Percentiles rank a stretch among this genome's conserved stretches.
These are phyloP conservation scores for Cephus pygmeus DNA, from an alignment of 2,888 invertebrate genomes.

Conservation along the genomic window DNA sequence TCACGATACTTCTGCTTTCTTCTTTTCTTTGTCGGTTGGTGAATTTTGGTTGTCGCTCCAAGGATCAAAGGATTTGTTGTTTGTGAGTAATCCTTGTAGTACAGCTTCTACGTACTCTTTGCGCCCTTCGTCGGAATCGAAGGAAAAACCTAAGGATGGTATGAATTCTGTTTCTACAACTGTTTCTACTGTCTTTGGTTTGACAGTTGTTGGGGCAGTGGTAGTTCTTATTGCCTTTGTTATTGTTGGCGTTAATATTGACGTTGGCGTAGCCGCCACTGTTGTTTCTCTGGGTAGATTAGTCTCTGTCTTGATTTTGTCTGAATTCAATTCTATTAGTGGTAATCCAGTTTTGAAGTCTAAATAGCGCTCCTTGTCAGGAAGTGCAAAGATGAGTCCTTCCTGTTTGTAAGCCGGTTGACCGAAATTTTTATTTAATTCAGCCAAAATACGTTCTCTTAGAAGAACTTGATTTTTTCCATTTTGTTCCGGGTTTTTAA, in stretches of 20 bases:
- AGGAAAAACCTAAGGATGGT: slow-evolving; percentile 60
- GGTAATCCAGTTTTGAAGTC: slow-evolving; percentile 28
- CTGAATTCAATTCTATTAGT: slow-evolving; percentile 3
- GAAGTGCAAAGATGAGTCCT: slow-evolving; percentile 32
- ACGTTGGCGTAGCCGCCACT: neutral
- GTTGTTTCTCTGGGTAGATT: neutral
- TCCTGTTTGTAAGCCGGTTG: slow-evolving; percentile 22
- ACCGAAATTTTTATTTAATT: slow-evolving; percentile 34
- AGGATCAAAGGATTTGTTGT: slow-evolving; percentile 13
- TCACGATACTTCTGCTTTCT: neutral
- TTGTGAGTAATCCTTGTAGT: slow-evolving; percentile 51
- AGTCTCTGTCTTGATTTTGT: neutral
- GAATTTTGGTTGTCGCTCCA: neutral
- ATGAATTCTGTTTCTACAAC: slow-evolving; percentile 60
- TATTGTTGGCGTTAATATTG: neutral
- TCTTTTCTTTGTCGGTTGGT: neutral
- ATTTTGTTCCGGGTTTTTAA: neutral
- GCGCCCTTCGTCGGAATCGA: slow-evolving; percentile 56
- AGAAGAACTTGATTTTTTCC: neutral
- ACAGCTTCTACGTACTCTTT: slow-evolving; percentile 60
- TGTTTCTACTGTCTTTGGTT: slow-evolving; percentile 17
- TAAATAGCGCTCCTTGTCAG: slow-evolving; percentile 24
- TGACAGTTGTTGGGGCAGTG: slow-evolving; percentile 2
- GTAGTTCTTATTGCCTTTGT: slow-evolving; percentile 1
- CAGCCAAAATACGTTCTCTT: slow-evolving; percentile 30